Evolutionary conservation across 2,113 vertebrate species (phyloP), one percentile per base, ranked within the genome.

Genomic region (Electrona antarctica): DNA sequence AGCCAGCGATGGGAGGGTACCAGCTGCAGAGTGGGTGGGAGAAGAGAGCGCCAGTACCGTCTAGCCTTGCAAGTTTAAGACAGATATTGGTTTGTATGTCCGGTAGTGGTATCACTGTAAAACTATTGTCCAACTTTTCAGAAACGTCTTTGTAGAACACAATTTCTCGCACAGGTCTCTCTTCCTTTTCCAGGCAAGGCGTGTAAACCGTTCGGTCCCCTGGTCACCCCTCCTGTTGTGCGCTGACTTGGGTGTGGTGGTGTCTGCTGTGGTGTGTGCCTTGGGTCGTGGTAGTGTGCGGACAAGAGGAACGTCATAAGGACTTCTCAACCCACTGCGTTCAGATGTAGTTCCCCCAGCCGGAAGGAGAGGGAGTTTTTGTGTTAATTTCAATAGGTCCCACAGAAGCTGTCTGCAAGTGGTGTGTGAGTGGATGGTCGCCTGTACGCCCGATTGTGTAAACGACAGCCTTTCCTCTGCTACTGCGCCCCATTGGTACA

Each of bases 141-240:
- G 60, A 60, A 51, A 54, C 21, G n/a, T 15, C 6, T 15, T 62
- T 89, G 10, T 70, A 75, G 87, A 90, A 89, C 81, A 88, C 77
- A 84, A 78, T 89, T 90, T 88, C 93, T 94, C 77, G 93, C 91
- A 88, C 89, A 91, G 89, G 8, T 91, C 41, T 94, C 84, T 92
- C 89, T 93, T 93, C 93, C 89, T 90, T 93, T 93, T 91, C 71
- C 93, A 94, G 93, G 90, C 85, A 85, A 90, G 81, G 88, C 62
- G 81, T 87, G 73, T 89, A 88, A 89, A 72, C 80, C 79, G 77
- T 89, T 87, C 82, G 87, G 81, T 92, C 71, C 80, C 76, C 58
- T 75, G 77, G 78, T 85, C 84, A 2, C 60, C 79, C 74, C 60
- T 85, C 89, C 89, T 69, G 77, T 90, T 85, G 77, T 90, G 73